A percentile compares a stretch with the other conserved stretches of the same genome.
Conservation (phyloP, 2,888 invertebrate species). For the Tachina lurida region DNA sequence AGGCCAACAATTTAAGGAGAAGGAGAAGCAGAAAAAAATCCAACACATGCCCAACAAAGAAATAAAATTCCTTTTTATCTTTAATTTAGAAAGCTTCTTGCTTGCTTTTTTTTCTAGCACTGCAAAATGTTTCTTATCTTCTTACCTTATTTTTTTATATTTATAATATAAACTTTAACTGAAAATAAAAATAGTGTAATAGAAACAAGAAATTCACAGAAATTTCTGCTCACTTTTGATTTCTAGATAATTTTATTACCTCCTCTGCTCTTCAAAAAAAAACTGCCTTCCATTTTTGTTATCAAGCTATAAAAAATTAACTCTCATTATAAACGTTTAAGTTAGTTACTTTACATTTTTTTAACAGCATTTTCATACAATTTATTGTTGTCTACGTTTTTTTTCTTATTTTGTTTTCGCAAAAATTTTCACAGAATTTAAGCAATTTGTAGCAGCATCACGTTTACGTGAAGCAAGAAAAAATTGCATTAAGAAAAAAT, state of each 20-base stretch:
- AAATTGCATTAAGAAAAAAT: too few species aligned
- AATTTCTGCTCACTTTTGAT: not conserved
- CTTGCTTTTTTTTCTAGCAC: too few species aligned
- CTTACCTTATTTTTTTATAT: not conserved
- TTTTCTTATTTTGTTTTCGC: conserved; percentile 10
- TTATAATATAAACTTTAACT: not conserved
- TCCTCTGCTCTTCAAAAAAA: not conserved
- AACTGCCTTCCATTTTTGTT: not conserved
- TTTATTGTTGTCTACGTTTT: conserved; percentile 13
- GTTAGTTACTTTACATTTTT: not conserved
- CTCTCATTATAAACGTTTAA: conserved; percentile 17
- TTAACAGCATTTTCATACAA: not conserved
- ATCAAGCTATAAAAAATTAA: not conserved
- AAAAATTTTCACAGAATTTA: conserved; percentile 31
- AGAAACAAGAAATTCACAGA: not conserved
- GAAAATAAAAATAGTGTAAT: not conserved
- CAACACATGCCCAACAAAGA: not conserved
- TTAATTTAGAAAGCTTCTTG: too few species aligned
- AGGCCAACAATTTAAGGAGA: not conserved
- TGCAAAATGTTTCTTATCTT: not conserved
- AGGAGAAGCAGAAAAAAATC: not conserved
- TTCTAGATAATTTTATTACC: conserved; percentile 17
- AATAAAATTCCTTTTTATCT: too few species aligned
- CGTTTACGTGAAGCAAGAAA: conserved; percentile 47
- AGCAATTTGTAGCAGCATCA: conserved; percentile 65